phyloP scores from a whole-genome alignment of 2,888 invertebrate genomes.

The Tipula unca region DNA sequence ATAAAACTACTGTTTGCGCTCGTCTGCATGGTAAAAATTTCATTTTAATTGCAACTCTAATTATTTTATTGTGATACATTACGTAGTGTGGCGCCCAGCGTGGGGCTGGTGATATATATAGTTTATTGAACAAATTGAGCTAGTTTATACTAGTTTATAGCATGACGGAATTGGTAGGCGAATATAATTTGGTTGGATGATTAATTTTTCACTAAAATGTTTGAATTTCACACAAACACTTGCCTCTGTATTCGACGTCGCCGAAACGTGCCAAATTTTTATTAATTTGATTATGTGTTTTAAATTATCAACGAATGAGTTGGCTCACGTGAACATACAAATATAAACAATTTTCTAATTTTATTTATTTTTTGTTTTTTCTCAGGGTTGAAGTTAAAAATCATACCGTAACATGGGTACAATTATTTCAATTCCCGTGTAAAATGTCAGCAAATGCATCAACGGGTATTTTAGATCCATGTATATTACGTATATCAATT shows the following conservation, averaged over 20 bases:
- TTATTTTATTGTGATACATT: not conserved
- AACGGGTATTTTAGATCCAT: slow-evolving; percentile 90
- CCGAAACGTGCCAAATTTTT: not conserved
- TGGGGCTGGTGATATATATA: not conserved
- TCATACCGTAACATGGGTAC: slow-evolving; percentile 90
- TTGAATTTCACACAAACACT: too few relatives aligned
- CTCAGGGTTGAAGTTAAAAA: slow-evolving; percentile 86
- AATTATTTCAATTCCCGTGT: slow-evolving; percentile 84
- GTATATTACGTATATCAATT: slow-evolving; percentile 87
- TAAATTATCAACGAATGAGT: not conserved
- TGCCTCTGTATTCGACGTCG: not conserved
- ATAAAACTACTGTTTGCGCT: not conserved
- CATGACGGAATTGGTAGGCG: not conserved
- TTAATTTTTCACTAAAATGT: too few relatives aligned
- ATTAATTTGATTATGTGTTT: not conserved
- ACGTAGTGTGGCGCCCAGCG: not conserved
- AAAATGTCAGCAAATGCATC: slow-evolving; percentile 95
- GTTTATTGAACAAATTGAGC: not conserved
- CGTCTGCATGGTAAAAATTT: not conserved
- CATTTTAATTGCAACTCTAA: not conserved
- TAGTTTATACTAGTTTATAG: too few relatives aligned
- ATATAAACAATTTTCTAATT: not conserved
- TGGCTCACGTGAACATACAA: not conserved
- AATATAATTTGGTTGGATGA: not conserved
- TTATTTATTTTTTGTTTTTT: slow-evolving; percentile 26